Percentiles rank a stretch among this genome's conserved stretches.
These are phyloP conservation scores for Caranx ignobilis DNA, from an alignment of 2,113 vertebrate species.

Conservation along the genomic window DNA sequence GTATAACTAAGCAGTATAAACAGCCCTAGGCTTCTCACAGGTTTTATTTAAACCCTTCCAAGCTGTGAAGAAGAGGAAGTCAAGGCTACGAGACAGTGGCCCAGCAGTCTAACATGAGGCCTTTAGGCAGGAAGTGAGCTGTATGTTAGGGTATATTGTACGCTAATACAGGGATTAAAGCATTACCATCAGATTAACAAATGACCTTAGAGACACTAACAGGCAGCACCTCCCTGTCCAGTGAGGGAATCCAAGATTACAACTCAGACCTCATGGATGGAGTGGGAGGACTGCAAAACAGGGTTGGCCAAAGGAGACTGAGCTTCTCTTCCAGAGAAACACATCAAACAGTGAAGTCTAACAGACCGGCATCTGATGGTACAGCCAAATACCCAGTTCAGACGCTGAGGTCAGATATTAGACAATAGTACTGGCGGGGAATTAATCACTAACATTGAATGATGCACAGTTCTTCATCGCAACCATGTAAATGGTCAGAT, in stretches of 20 bases:
- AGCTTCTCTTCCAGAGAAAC: slow-evolving; percentile 16
- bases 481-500: slow-evolving; percentile 28
- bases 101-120: slow-evolving; percentile 51
- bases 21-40: neutral
- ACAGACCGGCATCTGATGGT: slow-evolving; percentile 13
- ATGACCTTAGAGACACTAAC: slow-evolving; percentile 61
- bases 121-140: slow-evolving; percentile 65
- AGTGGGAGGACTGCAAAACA: slow-evolving; percentile 44
- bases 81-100: slow-evolving; percentile 36
- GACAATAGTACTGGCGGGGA: slow-evolving; percentile 3
- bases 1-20: slow-evolving; percentile 27
- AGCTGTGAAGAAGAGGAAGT: slow-evolving; percentile 39
- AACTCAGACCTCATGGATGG: slow-evolving; percentile 50
- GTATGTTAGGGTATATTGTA: slow-evolving; percentile 67
- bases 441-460: slow-evolving; percentile 26
- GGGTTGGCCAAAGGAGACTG: slow-evolving; percentile 11
- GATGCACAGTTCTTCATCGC: slow-evolving; percentile 17
- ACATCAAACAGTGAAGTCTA: slow-evolving; percentile 10
- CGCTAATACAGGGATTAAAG: slow-evolving; percentile 75
- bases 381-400: slow-evolving; percentile 4
- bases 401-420: slow-evolving; percentile 15
- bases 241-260: slow-evolving; percentile 67
- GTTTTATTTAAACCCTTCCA: slow-evolving; percentile 31
- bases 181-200: slow-evolving; percentile 77
- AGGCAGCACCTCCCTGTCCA: slow-evolving; percentile 60